A percentile compares a stretch with the other conserved stretches of the same genome.
These are phyloP conservation scores for Diogma glabrata DNA, from an alignment of 2,888 invertebrate genomes.

Conservation along the genomic window DNA sequence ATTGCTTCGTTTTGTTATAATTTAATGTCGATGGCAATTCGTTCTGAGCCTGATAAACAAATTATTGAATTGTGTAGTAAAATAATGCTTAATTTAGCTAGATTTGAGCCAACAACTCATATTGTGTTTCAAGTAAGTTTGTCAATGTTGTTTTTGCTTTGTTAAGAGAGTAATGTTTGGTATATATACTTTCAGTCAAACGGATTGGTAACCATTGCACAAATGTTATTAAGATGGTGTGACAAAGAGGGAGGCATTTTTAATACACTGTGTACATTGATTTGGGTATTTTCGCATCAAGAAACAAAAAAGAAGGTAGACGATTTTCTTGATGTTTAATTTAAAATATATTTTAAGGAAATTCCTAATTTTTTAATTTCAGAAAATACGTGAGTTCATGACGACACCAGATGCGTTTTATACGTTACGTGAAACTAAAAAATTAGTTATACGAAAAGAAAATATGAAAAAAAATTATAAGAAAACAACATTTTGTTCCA, in stretches of 20 bases:
- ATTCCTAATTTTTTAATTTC: conserved; percentile 10
- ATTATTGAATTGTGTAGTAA: conserved; percentile 35
- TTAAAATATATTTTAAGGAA: not conserved
- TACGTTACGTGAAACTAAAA: conserved; percentile 34
- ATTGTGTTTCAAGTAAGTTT: conserved; percentile 46
- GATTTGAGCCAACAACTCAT: conserved; percentile 47
- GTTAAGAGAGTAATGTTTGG: too few species aligned
- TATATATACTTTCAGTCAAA: conserved; percentile 37
- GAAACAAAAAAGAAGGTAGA: conserved; percentile 30
- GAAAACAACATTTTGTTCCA: conserved; percentile 13
- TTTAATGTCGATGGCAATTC: conserved; percentile 37
- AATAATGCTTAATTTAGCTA: conserved; percentile 54
- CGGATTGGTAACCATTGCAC: conserved; percentile 46
- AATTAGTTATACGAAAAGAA: conserved; percentile 35
- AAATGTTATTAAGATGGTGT: conserved; percentile 53
- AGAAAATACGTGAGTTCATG: conserved; percentile 35
- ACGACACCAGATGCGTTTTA: conserved; percentile 33
- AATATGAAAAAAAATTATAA: conserved; percentile 35
- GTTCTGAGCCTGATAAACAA: conserved; percentile 36
- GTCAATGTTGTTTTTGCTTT: not conserved
- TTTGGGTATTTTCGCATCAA: conserved; percentile 49
- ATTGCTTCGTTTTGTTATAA: conserved; percentile 35
- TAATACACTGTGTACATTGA: conserved; percentile 49
- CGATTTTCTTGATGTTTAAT: too few species aligned
- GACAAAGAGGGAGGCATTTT: conserved; percentile 53